Base-by-base conservation (phyloP, 2,888 invertebrate species). In the Epirrhoe tristata region DNA sequence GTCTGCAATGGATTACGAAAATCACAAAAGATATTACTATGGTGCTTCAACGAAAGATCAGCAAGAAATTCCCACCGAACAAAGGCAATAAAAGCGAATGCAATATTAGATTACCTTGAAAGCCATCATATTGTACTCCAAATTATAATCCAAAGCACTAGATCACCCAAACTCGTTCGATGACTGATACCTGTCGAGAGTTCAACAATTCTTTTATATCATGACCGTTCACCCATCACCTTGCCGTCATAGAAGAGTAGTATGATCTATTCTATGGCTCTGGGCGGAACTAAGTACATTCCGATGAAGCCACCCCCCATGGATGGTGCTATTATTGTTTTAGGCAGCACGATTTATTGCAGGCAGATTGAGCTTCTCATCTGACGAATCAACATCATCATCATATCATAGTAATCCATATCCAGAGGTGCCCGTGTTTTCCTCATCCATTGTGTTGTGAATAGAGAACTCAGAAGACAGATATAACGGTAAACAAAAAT, bases 291-390 rank as follows among this genome's bases (percentile, higher is more conserved):
- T 58, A 66, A 66, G 56, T 66, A 64, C 64, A 62, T 71, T 72
- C 85, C 83, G 69, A 66, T 73, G 81, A 75, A 79, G 79, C 81
- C 80, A 80, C 83, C 85, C 81, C 84, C 84, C 79, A 82, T 77
- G 75, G 82, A 43, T 43, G 39, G 67, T 67, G 67, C 71, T 71
- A 77, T 79, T 78, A 81, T 82, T 82, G 77, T 77, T 78, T 73
- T 73, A 68, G 76, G 77, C 51, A 31, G 55, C 75, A 73, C 72
- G 70, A 58, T 70, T 62, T 67, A 17, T 50, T 56, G 65, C 46
- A 65, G 17, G 4, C 39, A 53, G 12, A 0, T 7, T 12, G 8
- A 43, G 39, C 39, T 43, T 10, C 39, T 43, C 39, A 12, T 43
- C 39, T 36, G 8, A 36, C 10, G 36, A 36, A 43, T 12, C 39